A percentile compares a stretch with the other conserved stretches of the same genome.
phyloP scores from a whole-genome alignment of 2,797 vertebrate genomes.

The Enteromius treurensis region DNA sequence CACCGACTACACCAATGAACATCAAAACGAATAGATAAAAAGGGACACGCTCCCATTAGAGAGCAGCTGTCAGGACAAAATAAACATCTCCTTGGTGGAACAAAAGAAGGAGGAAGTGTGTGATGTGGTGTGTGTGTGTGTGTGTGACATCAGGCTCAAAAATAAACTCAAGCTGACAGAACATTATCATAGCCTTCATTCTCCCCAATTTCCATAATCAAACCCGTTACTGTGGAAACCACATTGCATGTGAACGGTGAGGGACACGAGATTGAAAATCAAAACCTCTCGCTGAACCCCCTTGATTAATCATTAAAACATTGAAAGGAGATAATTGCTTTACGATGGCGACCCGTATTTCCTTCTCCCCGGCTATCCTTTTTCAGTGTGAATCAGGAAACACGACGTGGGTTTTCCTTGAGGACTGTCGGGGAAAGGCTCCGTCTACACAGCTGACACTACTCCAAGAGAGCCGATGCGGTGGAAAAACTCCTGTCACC shows the following conservation, averaged over 20 bases:
- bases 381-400: constrained; percentile 21
- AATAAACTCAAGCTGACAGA: constrained; percentile 57
- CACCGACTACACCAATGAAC: constrained; percentile 45
- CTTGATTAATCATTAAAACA: constrained; percentile 49
- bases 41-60: constrained; percentile 48
- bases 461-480: background rate
- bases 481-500: constrained; percentile 21
- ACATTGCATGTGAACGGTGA: background rate
- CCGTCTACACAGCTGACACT: constrained; percentile 36
- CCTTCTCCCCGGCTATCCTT: background rate
- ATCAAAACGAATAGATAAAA: constrained; percentile 57
- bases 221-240: constrained; percentile 59
- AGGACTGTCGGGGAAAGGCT: constrained; percentile 11
- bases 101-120: constrained; percentile 57
- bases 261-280: constrained; percentile 27
- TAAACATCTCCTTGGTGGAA: constrained; percentile 52
- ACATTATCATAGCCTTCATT: constrained; percentile 56
- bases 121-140: constrained; percentile 32
- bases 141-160: constrained; percentile 30
- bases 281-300: constrained; percentile 36
- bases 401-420: constrained; percentile 16
- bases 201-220: constrained; percentile 62
- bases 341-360: constrained; percentile 27
- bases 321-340: constrained; percentile 43
- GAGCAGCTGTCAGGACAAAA: constrained; percentile 61